Evolutionary conservation across 2,888 invertebrate species (phyloP), one percentile per base, ranked within the genome.

Genomic region (Dysmachus trigonus): DNA sequence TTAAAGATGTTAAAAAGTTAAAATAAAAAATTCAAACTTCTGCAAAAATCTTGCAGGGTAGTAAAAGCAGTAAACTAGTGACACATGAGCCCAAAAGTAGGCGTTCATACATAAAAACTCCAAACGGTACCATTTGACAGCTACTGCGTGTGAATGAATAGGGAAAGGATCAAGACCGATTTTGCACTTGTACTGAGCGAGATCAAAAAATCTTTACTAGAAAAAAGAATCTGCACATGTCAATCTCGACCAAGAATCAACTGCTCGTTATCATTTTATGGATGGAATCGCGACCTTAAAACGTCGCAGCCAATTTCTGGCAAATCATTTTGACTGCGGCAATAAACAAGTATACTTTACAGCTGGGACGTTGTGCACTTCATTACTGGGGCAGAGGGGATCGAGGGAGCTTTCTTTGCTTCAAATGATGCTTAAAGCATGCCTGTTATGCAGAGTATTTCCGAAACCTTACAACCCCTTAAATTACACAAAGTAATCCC

Each of bases 401-500:
- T 1, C n/a, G 2, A 13, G 8, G 62, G 22, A 27, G 35, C 38
- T 38, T 76, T 76, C 38, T 35, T 38, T 62, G 47, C 5, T 47
- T 47, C 47, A 27, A 62, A 62, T 18, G 62, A 62, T 22, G 27
- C 10, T 62, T 22, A 62, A 62, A 27, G 62, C 8, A 22, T 62
- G 33, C 10, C 7, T 1, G 10, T 38, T 22, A 18, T 76, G 76
- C 22, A 76, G 38, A 76, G 76, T 38, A 76, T 38, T 22, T 31
- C n/a, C 38, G 38, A 62, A 76, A 76, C 22, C 76, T 76, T 76
- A 76, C 38, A 22, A 18, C 76, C 35, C 76, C 38, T 76, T 76
- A 76, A 76, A 76, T 76, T 76, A 76, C 76, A 10, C 18, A 76
- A 76, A 76, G 76, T 76, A 76, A 76, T 76, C 76, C 76, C 35